Evolutionary conservation across 2,113 vertebrate species (phyloP).

Genomic region (Paramisgurnus dabryanus): DNA sequence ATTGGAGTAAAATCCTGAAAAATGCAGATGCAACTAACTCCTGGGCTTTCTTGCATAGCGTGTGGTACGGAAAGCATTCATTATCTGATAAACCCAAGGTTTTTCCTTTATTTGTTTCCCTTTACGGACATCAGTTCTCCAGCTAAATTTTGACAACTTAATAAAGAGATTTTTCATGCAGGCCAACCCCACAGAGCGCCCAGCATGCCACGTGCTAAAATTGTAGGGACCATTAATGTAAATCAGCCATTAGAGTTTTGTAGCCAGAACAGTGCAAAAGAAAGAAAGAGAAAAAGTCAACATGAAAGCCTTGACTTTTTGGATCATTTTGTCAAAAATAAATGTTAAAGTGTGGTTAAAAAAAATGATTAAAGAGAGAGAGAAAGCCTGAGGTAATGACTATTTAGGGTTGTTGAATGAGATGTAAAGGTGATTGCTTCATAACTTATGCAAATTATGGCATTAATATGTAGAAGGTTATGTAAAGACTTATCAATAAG

Average conservation of each 20-base stretch:
- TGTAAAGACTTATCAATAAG: neutral
- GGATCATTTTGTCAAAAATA: conserved; percentile 3
- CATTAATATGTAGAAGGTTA: neutral
- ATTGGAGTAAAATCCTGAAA: conserved; percentile 36
- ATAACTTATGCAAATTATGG: neutral
- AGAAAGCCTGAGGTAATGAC: neutral
- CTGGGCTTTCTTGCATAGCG: conserved; percentile 38
- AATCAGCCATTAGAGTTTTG: conserved; percentile 67
- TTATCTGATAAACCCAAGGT: conserved; percentile 50
- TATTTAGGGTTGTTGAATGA: conserved; percentile 9
- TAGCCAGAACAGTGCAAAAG: conserved; percentile 49
- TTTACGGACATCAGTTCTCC: conserved; percentile 49
- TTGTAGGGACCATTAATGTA: conserved; percentile 60
- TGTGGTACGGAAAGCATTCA: conserved; percentile 49
- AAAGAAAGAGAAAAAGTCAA: neutral
- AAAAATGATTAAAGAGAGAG: neutral
- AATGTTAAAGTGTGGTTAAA: neutral
- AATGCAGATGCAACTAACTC: conserved; percentile 43
- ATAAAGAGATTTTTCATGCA: conserved; percentile 60
- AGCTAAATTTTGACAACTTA: conserved; percentile 61
- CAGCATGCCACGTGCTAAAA: conserved; percentile 49
- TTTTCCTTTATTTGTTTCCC: conserved; percentile 33
- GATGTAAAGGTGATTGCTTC: neutral
- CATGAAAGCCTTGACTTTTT: conserved; percentile 8
- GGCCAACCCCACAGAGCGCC: conserved; percentile 53